Evolutionary conservation across 35 echinoderm and acorn worm genomes (phyloP), one percentile per base, ranked within the genome.

Genomic region (Amphiura filiformis): DNA sequence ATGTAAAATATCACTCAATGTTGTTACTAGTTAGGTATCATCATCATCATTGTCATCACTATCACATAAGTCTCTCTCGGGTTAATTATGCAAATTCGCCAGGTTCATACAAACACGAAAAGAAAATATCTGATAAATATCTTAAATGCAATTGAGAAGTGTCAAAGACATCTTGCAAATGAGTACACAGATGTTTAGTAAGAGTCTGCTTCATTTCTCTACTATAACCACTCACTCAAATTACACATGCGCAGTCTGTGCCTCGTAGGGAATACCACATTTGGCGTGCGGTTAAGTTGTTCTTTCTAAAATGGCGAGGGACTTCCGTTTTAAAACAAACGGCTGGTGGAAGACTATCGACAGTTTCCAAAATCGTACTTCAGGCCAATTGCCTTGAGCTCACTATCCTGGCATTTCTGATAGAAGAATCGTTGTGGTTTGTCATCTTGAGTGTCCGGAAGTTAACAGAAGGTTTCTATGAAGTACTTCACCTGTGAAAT

Each of bases 301-400:
- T 70, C 61, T n/a, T n/a, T 70, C 15, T 18, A 70, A 15, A n/a
- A 70, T 18, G 61, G 61, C 28, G 61, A 70, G 26, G 28, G 26
- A 70, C 61, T 70, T 70, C 61, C 61, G 61, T 70, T 70, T 70
- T 30, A 26, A 70, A 70, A 30, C 61, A 70, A 70, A 30, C 61
- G 28, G 15, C 61, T 70, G 61, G 61, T 18, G 26, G 9, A 70
- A 26, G 61, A 26, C 17, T 4, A 70, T 70, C 61, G 61, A 70
- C 61, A 70, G 61, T 30, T 26, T 70, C 26, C 28, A 70, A 30
- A 13, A 70, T 4, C 7, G 26, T 18, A 15, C 61, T 23, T 70
- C 61, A 18, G 26, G 61, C 61, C 15, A 30, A 70, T 5, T 30
- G 28, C 4, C 5, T 9, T 9, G 4, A 47, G 17, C 41, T 70